A percentile compares a stretch with the other conserved stretches of the same genome.
Conservation (phyloP, 2,113 vertebrate species). For the Callaeas wilsoni region DNA sequence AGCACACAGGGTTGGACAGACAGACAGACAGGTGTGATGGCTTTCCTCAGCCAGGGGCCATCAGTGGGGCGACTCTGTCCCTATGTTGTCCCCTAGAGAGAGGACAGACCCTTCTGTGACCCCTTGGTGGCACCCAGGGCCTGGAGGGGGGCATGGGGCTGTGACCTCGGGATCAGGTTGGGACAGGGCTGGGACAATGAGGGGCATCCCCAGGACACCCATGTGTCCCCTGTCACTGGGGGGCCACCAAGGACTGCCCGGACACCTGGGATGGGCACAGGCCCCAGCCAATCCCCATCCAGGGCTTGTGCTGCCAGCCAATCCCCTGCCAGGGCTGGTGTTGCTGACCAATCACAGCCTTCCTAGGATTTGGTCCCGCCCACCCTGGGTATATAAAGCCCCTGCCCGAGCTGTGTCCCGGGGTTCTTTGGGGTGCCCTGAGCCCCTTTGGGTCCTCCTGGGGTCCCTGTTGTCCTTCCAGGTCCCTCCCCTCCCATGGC, state of each 20-base stretch:
- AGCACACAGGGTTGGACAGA: background rate
- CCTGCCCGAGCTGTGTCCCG: fast-evolving
- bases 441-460: background rate
- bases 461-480: background rate
- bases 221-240: fast-evolving
- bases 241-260: background rate
- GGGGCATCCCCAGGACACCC: fast-evolving
- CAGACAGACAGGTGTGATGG: fast-evolving
- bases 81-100: fast-evolving
- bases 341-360: background rate
- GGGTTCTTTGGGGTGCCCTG: fast-evolving
- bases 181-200: background rate
- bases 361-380: background rate
- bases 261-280: background rate
- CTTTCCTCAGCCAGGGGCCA: fast-evolving
- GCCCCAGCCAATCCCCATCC: background rate
- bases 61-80: background rate
- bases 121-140: background rate
- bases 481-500: fast-evolving
- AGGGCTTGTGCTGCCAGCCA: background rate
- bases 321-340: background rate
- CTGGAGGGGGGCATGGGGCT: fast-evolving
- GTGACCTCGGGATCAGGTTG: fast-evolving
- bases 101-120: background rate
- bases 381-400: fast-evolving